Conservation (phyloP, 2,113 vertebrate species). For the Pterocles gutturalis region DNA sequence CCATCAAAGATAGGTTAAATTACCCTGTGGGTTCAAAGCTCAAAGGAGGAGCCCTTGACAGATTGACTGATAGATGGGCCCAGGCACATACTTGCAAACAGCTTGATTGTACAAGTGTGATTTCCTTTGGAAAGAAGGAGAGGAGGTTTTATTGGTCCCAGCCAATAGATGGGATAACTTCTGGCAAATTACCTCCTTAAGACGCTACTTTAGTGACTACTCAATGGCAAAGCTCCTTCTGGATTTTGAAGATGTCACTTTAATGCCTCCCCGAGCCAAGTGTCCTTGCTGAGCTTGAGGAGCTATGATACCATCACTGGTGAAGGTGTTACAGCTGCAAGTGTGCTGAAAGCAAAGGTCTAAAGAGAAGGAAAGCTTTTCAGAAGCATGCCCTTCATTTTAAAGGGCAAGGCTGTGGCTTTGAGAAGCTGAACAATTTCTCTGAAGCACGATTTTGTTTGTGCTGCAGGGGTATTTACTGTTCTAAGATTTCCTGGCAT, state of each 20-base stretch:
- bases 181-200: neutral
- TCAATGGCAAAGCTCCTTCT: neutral
- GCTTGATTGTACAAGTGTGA: slow-evolving; percentile 5
- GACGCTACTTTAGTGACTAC: neutral
- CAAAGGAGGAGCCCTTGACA: slow-evolving; percentile 17
- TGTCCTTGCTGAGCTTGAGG: neutral
- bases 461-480: slow-evolving; percentile 38
- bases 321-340: neutral
- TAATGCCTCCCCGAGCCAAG: neutral
- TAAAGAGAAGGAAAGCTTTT: neutral
- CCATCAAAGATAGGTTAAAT: slow-evolving; percentile 9
- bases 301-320: neutral
- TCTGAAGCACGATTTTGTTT: neutral
- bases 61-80: slow-evolving; percentile 42
- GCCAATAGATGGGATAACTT: neutral
- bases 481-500: slow-evolving; percentile 28
- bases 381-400: slow-evolving; percentile 26
- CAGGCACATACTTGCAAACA: slow-evolving; percentile 9
- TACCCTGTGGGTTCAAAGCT: slow-evolving; percentile 50
- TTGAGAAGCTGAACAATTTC: neutral
- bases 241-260: neutral
- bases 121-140: slow-evolving; percentile 10
- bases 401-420: neutral
- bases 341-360: neutral
- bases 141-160: neutral